Base-by-base conservation (phyloP, 2,888 invertebrate species). In the Maniola hyperantus region DNA sequence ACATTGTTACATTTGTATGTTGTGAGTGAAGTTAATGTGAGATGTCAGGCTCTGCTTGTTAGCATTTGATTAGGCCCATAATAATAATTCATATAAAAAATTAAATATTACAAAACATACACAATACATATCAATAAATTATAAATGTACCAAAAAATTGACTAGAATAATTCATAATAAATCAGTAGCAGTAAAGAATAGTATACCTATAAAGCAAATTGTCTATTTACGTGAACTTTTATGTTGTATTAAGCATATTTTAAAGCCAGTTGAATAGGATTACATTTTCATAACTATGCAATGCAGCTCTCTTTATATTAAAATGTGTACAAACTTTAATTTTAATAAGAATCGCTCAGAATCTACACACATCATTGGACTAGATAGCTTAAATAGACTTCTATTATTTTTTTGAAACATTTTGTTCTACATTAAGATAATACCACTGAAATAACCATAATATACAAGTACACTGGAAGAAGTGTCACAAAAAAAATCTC, bases 181-280 rank as follows among this genome's bases (percentile, higher is more conserved):
- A 55, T 63, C 20, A 59, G 46, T 42, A 57, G 57, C 36, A 44
- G 59, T 46, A 55, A 61, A 42, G 13, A 51, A 58, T 46, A 58
- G 46, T 59, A 65, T n/a, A n/a, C n/a, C n/a, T n/a, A n/a, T 60
- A 55, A 65, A 65, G 54, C 68, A 68, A 65, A 69, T 59, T 65
- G n/a, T 62, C 62, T 69, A 67, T 62, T 64, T 62, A 69, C 13
- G 34, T 62, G 54, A 55, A 64, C 36, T 62, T n/a, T 36, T 54
- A 54, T 36, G 54, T 39, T 39, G 0, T 34, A 26, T 5, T 26
- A 26, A 4, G 34, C 42, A 58, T 34, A 42, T 26, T 42, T 58
- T 70, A 70, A 70, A 67, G 70, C 70, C 70, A 68, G 67, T 60
- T 46, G 36, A 68, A 63, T 70, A 70, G 70, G 68, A 70, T 70